Evolutionary conservation across 2,113 vertebrate genomes (phyloP).

Genomic region (Sapajus apella): DNA sequence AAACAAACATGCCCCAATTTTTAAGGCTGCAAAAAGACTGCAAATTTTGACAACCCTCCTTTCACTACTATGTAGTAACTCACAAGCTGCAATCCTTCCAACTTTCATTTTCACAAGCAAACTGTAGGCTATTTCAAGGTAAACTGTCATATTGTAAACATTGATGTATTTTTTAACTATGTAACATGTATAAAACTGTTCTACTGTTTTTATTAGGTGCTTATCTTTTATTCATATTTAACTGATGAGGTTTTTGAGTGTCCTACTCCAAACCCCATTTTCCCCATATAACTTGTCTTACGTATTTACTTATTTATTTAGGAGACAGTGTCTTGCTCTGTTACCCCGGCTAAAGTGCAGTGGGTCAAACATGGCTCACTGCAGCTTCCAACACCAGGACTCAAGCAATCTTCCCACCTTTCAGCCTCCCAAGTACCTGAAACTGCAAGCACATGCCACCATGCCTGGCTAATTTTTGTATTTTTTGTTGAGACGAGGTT

Average conservation of each 20-base stretch:
- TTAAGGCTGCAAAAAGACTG: not conserved
- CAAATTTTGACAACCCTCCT: not conserved
- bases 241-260: not conserved
- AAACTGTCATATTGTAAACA: not conserved
- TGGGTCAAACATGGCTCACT: no score
- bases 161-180: not conserved
- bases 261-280: not conserved
- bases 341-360: no score
- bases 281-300: not conserved
- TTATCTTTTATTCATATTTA: not conserved
- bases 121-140: not conserved
- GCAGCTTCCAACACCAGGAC: no score
- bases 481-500: no score
- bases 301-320: no score
- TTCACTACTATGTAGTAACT: not conserved
- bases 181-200: not conserved
- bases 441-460: no score
- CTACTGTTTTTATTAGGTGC: not conserved
- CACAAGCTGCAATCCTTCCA: not conserved
- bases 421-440: no score
- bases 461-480: no score
- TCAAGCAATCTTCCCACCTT: no score
- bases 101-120: not conserved
- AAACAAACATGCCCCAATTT: not conserved
- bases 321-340: no score